Percentiles rank a stretch among this genome's conserved stretches.
These are phyloP conservation scores for Callinectes sapidus DNA, from an alignment of 2,888 invertebrate genomes.

Conservation along the genomic window DNA sequence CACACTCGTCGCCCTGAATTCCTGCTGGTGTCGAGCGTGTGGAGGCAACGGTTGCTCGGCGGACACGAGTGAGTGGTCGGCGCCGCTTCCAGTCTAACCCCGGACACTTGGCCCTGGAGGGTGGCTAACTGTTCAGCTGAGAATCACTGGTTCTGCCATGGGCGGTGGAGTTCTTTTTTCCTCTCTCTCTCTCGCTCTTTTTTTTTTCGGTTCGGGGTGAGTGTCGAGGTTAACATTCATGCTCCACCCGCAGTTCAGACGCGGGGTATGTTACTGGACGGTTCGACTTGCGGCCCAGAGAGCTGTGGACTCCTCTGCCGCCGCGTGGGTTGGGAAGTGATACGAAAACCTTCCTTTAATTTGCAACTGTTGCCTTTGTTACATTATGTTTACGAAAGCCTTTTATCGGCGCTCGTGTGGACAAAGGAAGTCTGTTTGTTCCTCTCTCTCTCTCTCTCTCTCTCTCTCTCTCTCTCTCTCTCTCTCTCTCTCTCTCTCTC, in stretches of 20 bases:
- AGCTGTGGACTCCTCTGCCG: not conserved
- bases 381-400: not conserved
- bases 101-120: not conserved
- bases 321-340: not conserved
- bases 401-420: conserved; percentile 7
- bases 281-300: not conserved
- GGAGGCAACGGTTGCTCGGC: not conserved
- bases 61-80: not conserved
- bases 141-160: conserved; percentile 28
- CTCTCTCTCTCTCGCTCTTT: not conserved
- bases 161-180: not conserved
- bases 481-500: conserved; percentile 25
- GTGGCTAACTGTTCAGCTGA: conserved; percentile 11
- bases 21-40: not conserved
- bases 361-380: conserved; percentile 10
- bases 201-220: not conserved
- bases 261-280: not conserved
- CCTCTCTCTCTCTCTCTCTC: conserved; percentile 1
- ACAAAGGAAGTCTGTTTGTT: conserved; percentile 25
- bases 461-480: conserved; percentile 24
- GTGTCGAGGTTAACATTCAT: not conserved
- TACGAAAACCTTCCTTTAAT: not conserved
- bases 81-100: not conserved
- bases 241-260: not conserved
- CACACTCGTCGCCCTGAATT: not conserved